Evolutionary conservation across 2,888 invertebrate species (phyloP).

Genomic region (Dione vanillae): DNA sequence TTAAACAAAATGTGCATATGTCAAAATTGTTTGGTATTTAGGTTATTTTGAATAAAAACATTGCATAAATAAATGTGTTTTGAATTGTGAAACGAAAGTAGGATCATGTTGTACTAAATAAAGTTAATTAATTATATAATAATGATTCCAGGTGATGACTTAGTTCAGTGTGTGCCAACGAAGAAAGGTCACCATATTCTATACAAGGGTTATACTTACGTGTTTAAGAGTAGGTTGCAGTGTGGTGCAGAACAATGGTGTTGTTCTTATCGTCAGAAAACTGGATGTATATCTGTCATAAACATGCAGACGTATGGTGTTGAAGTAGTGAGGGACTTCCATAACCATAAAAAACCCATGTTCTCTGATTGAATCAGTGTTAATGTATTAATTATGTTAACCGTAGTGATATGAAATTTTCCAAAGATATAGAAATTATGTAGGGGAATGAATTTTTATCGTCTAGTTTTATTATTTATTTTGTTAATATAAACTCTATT

Average conservation of each 20-base stretch:
- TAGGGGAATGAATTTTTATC: not conserved
- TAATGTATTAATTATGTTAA: not conserved
- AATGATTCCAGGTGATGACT: slow-evolving; percentile 72
- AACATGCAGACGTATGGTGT: slow-evolving; percentile 78
- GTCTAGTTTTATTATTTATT: not conserved
- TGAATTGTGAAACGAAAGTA: slow-evolving; percentile 25
- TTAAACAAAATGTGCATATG: not conserved
- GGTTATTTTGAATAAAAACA: slow-evolving; percentile 36
- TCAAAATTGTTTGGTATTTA: slow-evolving; percentile 14
- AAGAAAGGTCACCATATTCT: slow-evolving; percentile 77
- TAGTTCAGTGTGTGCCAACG: slow-evolving; percentile 77
- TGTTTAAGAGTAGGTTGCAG: slow-evolving; percentile 75
- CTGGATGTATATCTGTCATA: slow-evolving; percentile 78
- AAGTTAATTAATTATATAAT: slow-evolving; percentile 27
- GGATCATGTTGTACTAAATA: not conserved
- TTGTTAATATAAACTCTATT: not conserved
- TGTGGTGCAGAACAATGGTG: slow-evolving; percentile 80
- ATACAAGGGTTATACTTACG: slow-evolving; percentile 77
- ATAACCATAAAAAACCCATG: slow-evolving; percentile 79
- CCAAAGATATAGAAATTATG: slow-evolving; percentile 5
- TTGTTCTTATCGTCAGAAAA: slow-evolving; percentile 76
- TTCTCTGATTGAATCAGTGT: slow-evolving; percentile 60
- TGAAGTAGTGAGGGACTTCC: slow-evolving; percentile 75
- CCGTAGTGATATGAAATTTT: not conserved
- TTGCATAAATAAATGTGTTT: slow-evolving; percentile 36